Percentiles rank a stretch among this genome's conserved stretches.
Evolutionary conservation across 1,140 invertebrate genomes (phyloP).

Genomic region (Pomacea maculata): DNA sequence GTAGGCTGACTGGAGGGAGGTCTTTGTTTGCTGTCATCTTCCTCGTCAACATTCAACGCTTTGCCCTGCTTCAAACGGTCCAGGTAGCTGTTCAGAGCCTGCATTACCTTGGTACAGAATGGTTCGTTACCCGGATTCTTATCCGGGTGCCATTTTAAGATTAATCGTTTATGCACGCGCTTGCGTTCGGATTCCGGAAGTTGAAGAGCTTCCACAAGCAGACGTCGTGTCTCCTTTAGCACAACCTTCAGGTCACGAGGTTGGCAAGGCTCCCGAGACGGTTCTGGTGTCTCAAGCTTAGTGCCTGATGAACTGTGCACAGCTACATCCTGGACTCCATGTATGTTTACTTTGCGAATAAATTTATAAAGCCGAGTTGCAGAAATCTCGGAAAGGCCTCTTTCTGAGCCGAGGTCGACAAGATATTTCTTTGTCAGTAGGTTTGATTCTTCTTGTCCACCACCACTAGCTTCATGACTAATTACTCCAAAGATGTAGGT

Average conservation of each 20-base stretch:
- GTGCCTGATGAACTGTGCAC: too few species aligned
- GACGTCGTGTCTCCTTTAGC: not conserved
- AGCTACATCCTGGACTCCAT: not conserved
- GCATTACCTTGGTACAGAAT: constrained; percentile 46
- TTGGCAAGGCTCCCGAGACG: not conserved
- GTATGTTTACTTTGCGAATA: constrained; percentile 23
- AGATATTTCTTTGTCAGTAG: constrained; percentile 32
- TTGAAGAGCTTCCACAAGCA: too few species aligned
- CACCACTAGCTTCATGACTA: constrained; percentile 24
- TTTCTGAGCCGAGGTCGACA: constrained; percentile 42
- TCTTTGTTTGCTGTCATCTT: constrained; percentile 9
- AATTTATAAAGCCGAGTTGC: constrained; percentile 46
- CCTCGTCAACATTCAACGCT: constrained; percentile 26
- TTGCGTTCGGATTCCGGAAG: not conserved
- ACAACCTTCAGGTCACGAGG: not conserved
- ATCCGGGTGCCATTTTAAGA: constrained; percentile 62
- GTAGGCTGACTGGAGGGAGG: not conserved
- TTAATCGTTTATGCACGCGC: constrained; percentile 51
- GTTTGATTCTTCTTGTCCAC: not conserved
- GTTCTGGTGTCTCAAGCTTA: too few species aligned
- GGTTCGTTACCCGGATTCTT: constrained; percentile 54
- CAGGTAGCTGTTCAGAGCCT: constrained; percentile 39
- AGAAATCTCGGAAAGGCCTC: constrained; percentile 22
- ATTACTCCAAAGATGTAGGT: constrained; percentile 41
- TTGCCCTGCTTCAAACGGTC: constrained; percentile 33